Conservation (phyloP, 2,888 invertebrate genomes). For the Slavum lentiscoides region DNA sequence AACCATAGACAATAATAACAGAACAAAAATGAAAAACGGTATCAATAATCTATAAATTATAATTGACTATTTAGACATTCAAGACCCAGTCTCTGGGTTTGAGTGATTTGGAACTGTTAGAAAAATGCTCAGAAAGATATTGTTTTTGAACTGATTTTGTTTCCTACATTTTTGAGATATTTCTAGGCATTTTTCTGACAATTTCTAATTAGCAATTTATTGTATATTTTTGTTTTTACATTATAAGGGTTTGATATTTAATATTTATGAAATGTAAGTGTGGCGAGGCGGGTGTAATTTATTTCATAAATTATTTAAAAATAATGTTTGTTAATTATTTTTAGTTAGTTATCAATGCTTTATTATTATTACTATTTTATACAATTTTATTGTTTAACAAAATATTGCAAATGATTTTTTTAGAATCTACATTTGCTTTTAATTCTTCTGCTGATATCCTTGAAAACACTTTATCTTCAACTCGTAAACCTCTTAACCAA, state of each 20-base stretch:
- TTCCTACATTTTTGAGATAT: background rate
- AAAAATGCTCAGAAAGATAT: background rate
- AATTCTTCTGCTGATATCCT: background rate
- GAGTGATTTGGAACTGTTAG: background rate
- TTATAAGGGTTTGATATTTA: background rate
- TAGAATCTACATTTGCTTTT: background rate
- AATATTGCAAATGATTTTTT: background rate
- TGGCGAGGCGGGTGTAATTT: no score
- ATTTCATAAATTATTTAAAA: no score
- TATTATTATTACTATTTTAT: background rate
- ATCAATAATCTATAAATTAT: background rate
- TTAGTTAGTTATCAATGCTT: background rate
- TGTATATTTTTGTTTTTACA: background rate
- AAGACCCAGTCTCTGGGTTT: background rate
- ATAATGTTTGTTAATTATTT: no score
- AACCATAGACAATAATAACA: constrained; percentile 11
- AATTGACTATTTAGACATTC: background rate
- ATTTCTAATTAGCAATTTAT: background rate
- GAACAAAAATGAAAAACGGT: constrained; percentile 23
- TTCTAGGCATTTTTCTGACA: no score
- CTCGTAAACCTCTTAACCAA: constrained; percentile 17
- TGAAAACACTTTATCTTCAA: constrained; percentile 6
- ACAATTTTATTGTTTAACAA: background rate
- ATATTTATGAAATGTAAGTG: no score
- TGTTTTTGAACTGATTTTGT: background rate